Percentiles rank a stretch among this genome's conserved stretches.
phyloP scores from a whole-genome alignment of 2,888 invertebrate genomes.

The Parelbella ahira region DNA sequence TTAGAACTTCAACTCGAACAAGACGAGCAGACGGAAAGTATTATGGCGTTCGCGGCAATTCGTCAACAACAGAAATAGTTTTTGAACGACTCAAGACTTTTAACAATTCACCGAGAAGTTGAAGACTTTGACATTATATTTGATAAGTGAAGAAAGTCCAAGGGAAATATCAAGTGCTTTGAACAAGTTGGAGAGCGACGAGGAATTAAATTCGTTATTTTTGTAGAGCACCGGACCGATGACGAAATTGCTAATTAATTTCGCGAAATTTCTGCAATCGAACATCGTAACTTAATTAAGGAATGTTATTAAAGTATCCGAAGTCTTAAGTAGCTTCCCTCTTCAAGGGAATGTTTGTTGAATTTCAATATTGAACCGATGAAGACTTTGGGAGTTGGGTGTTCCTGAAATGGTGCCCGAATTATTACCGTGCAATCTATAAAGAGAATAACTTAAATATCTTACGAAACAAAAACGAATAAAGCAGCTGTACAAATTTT shows the following conservation, averaged over 20 bases:
- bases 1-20: too few species aligned
- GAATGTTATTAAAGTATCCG: slow-evolving; percentile 9
- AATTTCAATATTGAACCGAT: slow-evolving; percentile 9
- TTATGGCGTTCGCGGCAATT: slow-evolving; percentile 9
- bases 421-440: slow-evolving; percentile 1
- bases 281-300: slow-evolving; percentile 13
- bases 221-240: slow-evolving; percentile 2
- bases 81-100: slow-evolving; percentile 8
- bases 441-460: too few species aligned
- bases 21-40: neutral
- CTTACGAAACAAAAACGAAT: too few species aligned
- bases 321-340: slow-evolving; percentile 12
- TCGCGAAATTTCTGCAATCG: neutral
- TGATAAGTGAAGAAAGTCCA: slow-evolving; percentile 12
- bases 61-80: slow-evolving; percentile 18
- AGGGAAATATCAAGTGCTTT: slow-evolving; percentile 6
- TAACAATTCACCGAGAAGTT: slow-evolving; percentile 17
- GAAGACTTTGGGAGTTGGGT: neutral
- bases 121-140: slow-evolving; percentile 21
- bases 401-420: slow-evolving; percentile 1
- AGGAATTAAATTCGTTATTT: slow-evolving; percentile 6
- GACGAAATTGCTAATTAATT: slow-evolving; percentile 10
- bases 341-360: slow-evolving; percentile 8
- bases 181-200: slow-evolving; percentile 8
- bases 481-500: too few species aligned